A percentile compares a stretch with the other conserved stretches of the same genome.
Conservation (phyloP, 2,888 invertebrate species). For the Dione vanillae region DNA sequence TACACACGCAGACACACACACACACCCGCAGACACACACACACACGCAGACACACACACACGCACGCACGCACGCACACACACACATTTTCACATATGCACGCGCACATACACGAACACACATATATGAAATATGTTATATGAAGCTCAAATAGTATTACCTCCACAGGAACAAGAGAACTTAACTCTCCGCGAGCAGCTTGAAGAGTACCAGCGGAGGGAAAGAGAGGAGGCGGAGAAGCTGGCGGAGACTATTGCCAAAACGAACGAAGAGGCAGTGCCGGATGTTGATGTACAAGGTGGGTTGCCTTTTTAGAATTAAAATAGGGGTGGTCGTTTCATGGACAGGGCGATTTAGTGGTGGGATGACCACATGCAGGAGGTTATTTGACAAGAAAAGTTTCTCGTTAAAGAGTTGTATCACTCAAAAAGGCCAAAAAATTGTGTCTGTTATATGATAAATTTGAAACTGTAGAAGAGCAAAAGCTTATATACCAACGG, state of each 20-base stretch:
- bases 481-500: too few species aligned
- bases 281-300: constrained; percentile 46
- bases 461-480: too few species aligned
- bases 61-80: neutral
- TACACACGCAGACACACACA: too few species aligned
- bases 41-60: neutral
- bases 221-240: constrained; percentile 69
- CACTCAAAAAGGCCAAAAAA: too few species aligned
- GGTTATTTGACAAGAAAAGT: too few species aligned
- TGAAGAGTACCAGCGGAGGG: constrained; percentile 81
- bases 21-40: neutral
- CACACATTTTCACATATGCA: too few species aligned
- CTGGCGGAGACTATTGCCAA: constrained; percentile 60
- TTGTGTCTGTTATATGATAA: too few species aligned
- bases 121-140: neutral
- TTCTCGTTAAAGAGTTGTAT: too few species aligned
- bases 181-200: constrained; percentile 81
- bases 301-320: neutral
- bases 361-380: too few species aligned
- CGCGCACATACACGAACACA: too few species aligned
- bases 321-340: too few species aligned
- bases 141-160: neutral
- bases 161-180: constrained; percentile 84
- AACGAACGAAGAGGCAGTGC: constrained; percentile 41
- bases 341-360: too few species aligned